Evolutionary conservation across 2,888 invertebrate genomes (phyloP).

Genomic region (Mythimna pallens): DNA sequence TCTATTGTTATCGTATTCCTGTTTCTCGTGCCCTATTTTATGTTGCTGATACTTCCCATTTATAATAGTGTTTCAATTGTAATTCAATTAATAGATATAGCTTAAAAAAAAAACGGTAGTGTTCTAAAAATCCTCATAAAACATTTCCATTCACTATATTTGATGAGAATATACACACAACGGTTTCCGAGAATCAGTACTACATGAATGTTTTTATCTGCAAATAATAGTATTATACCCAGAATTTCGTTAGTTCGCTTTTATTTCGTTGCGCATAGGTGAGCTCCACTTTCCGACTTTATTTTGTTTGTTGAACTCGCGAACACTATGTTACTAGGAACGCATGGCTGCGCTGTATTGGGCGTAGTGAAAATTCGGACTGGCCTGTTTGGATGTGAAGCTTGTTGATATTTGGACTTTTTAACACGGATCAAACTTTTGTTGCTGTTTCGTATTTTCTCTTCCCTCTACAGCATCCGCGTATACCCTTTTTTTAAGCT

Average conservation of each 20-base stretch:
- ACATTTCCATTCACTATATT: background rate
- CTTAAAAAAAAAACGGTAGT: too few relatives aligned
- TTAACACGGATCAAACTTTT: conserved; percentile 8
- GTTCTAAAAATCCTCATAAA: too few relatives aligned
- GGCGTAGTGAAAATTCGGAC: conserved; percentile 25
- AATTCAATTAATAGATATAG: too few relatives aligned
- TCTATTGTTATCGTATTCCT: conserved; percentile 9
- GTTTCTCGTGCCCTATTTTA: conserved; percentile 6
- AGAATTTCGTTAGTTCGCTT: conserved; percentile 23
- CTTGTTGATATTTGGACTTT: conserved; percentile 46
- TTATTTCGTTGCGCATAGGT: conserved; percentile 35
- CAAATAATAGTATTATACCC: conserved; percentile 28
- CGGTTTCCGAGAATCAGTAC: conserved; percentile 4
- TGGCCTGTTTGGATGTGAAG: conserved; percentile 29
- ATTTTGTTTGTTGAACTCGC: conserved; percentile 53
- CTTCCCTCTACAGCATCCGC: background rate
- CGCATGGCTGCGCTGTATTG: conserved; percentile 40
- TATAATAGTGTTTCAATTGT: too few relatives aligned
- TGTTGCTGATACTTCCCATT: background rate
- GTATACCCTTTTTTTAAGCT: too few relatives aligned
- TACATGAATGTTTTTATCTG: conserved; percentile 12
- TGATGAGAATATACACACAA: background rate
- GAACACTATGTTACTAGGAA: conserved; percentile 43
- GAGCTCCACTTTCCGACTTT: conserved; percentile 29
- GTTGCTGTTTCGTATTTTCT: conserved; percentile 2